Base-by-base conservation (phyloP, 2,888 invertebrate genomes). In the Prosapia bicincta region DNA sequence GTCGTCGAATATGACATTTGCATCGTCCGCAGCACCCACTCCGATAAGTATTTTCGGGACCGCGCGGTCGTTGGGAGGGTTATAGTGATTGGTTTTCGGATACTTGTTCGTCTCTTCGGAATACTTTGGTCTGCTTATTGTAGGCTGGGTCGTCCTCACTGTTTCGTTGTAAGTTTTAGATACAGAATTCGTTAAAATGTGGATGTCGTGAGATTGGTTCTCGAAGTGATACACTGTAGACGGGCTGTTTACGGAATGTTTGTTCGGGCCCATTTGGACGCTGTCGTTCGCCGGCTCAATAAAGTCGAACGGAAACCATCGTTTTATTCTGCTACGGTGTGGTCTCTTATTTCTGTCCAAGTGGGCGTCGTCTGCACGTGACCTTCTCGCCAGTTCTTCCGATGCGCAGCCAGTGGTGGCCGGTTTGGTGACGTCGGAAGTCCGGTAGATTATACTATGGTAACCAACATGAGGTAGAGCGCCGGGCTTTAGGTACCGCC, bases 371-470 rank as follows among this genome's bases (percentile, higher is more conserved):
- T 28, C 10, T 67, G 68, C 68, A 54, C 26, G n/a, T 43, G 72
- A 26, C 43, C 66, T 3, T 20, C 43, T 43, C 54, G 75, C 78
- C 26, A 78, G 79, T 72, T 69, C 71, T 28, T 75, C 73, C 25
- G 78, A 78, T 25, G 74, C 71, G 10, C 69, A 30, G 30, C 20
- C 7, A 9, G 54, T 20, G 1, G 54, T 6, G 20, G 9, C 10
- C 1, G 54, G 54, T n/a, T 54, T n/a, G 1, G 20, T 85, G 76
- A 96, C 94, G 85, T 96, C 95, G 72, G 93, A 91, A 79, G 90
- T 87, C 82, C 91, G 90, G 87, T 96, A 96, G 81, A 96, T 91
- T 84, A 96, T 92, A 82, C 93, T 93, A 86, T 95, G 95, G 86
- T 94, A 89, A 84, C 85, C 75, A 87, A 79, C 86, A 85, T 28